A percentile compares a stretch with the other conserved stretches of the same genome.
Evolutionary conservation across 2,888 invertebrate genomes (phyloP).

Genomic region (Chrysomela aeneicollis): DNA sequence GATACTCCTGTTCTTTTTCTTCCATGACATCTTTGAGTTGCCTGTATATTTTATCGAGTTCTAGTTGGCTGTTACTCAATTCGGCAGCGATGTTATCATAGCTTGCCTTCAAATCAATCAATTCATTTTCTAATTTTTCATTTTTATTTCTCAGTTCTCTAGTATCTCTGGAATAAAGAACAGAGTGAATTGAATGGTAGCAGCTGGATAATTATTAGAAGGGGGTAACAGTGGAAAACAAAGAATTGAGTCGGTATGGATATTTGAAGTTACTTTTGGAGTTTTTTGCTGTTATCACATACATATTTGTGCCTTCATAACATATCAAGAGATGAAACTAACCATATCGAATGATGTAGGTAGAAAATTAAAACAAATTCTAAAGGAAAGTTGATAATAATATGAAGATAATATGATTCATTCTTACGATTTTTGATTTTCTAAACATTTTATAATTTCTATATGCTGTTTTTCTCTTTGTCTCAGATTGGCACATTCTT

Average conservation of each 20-base stretch:
- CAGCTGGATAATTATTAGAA: too few species aligned
- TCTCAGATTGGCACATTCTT: constrained; percentile 23
- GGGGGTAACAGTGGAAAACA: too few species aligned
- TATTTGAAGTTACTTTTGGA: too few species aligned
- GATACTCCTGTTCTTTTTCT: constrained; percentile 39
- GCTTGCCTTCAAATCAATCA: constrained; percentile 21
- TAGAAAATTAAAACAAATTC: too few species aligned
- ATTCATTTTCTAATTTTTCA: constrained; percentile 35
- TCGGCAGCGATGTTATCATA: constrained; percentile 24
- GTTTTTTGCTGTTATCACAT: too few species aligned
- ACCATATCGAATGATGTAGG: too few species aligned
- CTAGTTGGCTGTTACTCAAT: constrained; percentile 13
- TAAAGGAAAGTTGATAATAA: too few species aligned
- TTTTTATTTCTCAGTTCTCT: constrained; percentile 29
- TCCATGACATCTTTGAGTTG: constrained; percentile 35
- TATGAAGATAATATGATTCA: neutral
- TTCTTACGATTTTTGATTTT: constrained; percentile 32
- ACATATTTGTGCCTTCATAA: too few species aligned
- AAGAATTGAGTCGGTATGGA: too few species aligned
- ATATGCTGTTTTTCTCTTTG: constrained; percentile 29
- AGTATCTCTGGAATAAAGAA: constrained; percentile 34
- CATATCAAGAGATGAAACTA: too few species aligned
- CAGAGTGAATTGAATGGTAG: too few species aligned
- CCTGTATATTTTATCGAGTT: constrained; percentile 29
- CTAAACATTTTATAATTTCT: constrained; percentile 28